Percentiles rank a stretch among this genome's conserved stretches.
Conservation (phyloP, 2,888 invertebrate species). For the Lasioglossum oenotherae region DNA sequence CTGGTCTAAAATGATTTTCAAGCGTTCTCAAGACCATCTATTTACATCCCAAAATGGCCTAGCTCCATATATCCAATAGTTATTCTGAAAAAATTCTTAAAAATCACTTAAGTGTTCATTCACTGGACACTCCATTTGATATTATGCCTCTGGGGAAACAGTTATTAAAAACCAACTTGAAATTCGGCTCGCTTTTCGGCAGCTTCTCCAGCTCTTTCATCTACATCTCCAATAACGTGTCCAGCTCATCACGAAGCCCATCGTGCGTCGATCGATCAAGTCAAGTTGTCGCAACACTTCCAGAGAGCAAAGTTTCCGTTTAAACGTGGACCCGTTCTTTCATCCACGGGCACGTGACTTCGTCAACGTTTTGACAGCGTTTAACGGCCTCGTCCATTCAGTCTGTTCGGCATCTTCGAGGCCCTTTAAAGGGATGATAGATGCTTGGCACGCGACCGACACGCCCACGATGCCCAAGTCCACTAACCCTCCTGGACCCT, state of each 20-base stretch:
- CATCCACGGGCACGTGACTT: slow-evolving; percentile 73
- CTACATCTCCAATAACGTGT: not conserved
- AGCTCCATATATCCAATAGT: too few species aligned
- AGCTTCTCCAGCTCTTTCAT: not conserved
- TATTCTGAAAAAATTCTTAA: too few species aligned
- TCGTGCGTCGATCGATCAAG: slow-evolving; percentile 65
- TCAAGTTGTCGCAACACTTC: slow-evolving; percentile 50
- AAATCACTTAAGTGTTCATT: too few species aligned
- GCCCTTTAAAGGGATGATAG: slow-evolving; percentile 82
- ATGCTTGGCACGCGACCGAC: slow-evolving; percentile 83
- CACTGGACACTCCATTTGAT: not conserved
- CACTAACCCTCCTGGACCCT: slow-evolving; percentile 37
- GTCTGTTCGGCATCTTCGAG: slow-evolving; percentile 63
- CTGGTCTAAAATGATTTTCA: not conserved
- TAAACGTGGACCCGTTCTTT: slow-evolving; percentile 51
- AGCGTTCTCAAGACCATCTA: not conserved
- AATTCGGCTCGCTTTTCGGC: not conserved
- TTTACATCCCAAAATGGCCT: too few species aligned
- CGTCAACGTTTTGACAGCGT: slow-evolving; percentile 76
- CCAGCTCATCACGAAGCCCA: not conserved
- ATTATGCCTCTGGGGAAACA: not conserved
- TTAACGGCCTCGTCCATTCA: slow-evolving; percentile 65
- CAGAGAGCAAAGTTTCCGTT: slow-evolving; percentile 12
- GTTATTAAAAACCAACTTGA: not conserved
- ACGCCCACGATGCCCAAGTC: slow-evolving; percentile 71